Percentiles rank a stretch among this genome's conserved stretches.
Evolutionary conservation across 2,888 invertebrate species (phyloP).

Genomic region (Mesorhabditis belari): DNA sequence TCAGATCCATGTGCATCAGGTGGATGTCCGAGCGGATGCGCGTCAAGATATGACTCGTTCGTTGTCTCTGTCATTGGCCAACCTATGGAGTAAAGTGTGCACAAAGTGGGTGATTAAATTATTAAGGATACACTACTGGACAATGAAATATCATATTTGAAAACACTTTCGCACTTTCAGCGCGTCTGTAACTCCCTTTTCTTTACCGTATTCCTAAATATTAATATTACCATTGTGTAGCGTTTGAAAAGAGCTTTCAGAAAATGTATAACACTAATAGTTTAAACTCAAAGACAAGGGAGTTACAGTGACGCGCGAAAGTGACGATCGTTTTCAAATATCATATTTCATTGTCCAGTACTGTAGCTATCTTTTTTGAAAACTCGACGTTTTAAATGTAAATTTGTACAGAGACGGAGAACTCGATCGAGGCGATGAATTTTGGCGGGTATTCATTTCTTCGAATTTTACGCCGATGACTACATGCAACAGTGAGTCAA

Average conservation of each 20-base stretch:
- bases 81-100: conserved; percentile 8
- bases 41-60: conserved; percentile 14
- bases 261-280: conserved; percentile 2
- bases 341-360: background rate
- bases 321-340: background rate
- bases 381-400: too few relatives aligned
- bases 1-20: conserved; percentile 25
- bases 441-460: conserved; percentile 23
- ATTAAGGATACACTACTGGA: too few relatives aligned
- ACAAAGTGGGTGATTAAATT: conserved; percentile 3
- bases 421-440: conserved; percentile 12
- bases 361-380: background rate
- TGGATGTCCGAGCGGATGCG: conserved; percentile 20
- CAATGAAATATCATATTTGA: too few relatives aligned
- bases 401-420: too few relatives aligned
- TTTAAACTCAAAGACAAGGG: background rate
- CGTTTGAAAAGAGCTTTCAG: background rate
- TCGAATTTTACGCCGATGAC: conserved; percentile 21
- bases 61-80: conserved; percentile 30
- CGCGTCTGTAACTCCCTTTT: too few relatives aligned
- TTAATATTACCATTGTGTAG: too few relatives aligned
- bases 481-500: conserved; percentile 34
- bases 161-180: too few relatives aligned
- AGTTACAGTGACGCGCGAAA: too few relatives aligned
- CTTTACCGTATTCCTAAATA: too few relatives aligned